Conservation (phyloP, 1,140 invertebrate genomes). For the Brachionus angularis region DNA sequence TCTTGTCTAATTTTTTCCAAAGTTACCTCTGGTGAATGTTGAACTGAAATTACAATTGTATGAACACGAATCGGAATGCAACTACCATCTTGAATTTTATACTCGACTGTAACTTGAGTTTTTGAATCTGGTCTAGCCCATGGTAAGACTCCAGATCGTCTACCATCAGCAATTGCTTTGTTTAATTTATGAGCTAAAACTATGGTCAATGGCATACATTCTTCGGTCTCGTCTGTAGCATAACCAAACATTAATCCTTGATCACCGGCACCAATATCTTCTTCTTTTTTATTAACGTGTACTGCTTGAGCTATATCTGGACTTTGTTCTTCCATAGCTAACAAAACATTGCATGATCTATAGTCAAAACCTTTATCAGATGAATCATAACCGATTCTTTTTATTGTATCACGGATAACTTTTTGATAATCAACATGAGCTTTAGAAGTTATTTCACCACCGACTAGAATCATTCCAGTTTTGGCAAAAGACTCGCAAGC, state of each 20-base stretch:
- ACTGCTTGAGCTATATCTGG: too few relatives aligned
- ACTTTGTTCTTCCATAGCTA: constrained; percentile 94
- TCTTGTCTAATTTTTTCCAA: constrained; percentile 77
- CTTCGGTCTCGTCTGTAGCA: constrained; percentile 85
- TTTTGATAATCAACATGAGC: constrained; percentile 93
- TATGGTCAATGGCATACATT: constrained; percentile 95
- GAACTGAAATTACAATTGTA: constrained; percentile 91
- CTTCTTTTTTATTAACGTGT: constrained; percentile 81
- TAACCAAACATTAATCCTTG: constrained; percentile 70
- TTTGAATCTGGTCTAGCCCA: constrained; percentile 98
- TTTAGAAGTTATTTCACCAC: constrained; percentile 65
- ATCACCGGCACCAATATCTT: constrained; percentile 97
- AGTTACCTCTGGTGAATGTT: constrained; percentile 87
- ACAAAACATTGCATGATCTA: constrained; percentile 94
- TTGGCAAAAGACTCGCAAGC: constrained; percentile 71
- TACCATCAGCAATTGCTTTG: constrained; percentile 80
- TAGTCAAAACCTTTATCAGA: constrained; percentile 97
- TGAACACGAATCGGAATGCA: constrained; percentile 88
- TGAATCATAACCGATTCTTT: constrained; percentile 95
- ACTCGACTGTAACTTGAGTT: constrained; percentile 75
- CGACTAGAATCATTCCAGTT: constrained; percentile 65
- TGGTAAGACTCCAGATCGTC: constrained; percentile 79
- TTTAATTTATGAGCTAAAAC: constrained; percentile 89
- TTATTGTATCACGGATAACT: constrained; percentile 89
- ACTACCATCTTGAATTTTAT: constrained; percentile 62